A percentile compares a stretch with the other conserved stretches of the same genome.
Conservation (phyloP, 2,888 invertebrate species). For the Torymus tubicola region DNA sequence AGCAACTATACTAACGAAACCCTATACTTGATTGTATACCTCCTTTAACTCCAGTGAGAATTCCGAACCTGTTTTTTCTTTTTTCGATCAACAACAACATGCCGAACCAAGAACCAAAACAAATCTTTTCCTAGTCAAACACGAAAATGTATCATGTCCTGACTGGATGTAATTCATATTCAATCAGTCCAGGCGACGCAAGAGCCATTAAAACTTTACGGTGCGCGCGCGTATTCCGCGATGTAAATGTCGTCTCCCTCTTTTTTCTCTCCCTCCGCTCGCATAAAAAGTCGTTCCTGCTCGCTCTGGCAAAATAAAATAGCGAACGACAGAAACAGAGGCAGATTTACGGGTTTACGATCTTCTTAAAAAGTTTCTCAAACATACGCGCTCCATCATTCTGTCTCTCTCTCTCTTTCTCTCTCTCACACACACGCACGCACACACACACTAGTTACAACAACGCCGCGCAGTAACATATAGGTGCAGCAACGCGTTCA, state of each 20-base stretch:
- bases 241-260: slow-evolving; percentile 1
- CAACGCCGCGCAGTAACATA: background rate
- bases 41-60: too few species aligned
- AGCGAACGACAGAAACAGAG: background rate
- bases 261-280: background rate
- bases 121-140: too few species aligned
- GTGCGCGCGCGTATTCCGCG: background rate
- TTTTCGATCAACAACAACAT: too few species aligned
- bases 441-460: slow-evolving; percentile 2
- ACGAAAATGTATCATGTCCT: too few species aligned
- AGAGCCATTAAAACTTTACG: slow-evolving; percentile 21
- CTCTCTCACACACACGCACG: too few species aligned
- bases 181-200: slow-evolving; percentile 23
- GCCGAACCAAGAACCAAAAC: too few species aligned
- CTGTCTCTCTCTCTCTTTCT: slow-evolving; percentile 8
- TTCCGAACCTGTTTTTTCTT: too few species aligned
- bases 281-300: slow-evolving; percentile 14
- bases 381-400: slow-evolving; percentile 7
- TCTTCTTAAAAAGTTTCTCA: slow-evolving; percentile 19
- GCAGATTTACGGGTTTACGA: slow-evolving; percentile 6
- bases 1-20: too few species aligned
- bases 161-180: slow-evolving; percentile 12
- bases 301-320: slow-evolving; percentile 16
- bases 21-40: too few species aligned
- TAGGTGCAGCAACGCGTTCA: background rate